phyloP scores from a whole-genome alignment of 2,113 vertebrate species.

The Garra rufa region DNA sequence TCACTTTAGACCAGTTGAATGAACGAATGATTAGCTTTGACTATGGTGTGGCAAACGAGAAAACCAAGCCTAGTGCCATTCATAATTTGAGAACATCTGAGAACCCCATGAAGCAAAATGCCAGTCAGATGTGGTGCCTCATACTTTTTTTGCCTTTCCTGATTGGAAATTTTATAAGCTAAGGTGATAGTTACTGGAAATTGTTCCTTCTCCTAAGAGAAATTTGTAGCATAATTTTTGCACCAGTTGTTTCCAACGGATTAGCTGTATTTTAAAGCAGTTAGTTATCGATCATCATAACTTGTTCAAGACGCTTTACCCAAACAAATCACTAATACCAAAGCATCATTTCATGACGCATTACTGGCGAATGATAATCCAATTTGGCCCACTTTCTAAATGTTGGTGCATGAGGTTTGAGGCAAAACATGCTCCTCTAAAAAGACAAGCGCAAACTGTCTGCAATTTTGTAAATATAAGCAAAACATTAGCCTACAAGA shows the following conservation, averaged over 20 bases:
- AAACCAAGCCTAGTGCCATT: neutral
- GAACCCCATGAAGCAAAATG: neutral
- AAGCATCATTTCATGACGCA: constrained; percentile 7
- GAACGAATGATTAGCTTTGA: neutral
- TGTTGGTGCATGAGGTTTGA: neutral
- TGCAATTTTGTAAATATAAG: constrained; percentile 1
- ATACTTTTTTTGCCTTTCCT: neutral
- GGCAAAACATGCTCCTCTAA: neutral
- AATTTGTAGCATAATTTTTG: constrained; percentile 28
- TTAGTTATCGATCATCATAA: constrained; percentile 8
- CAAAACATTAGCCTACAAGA: neutral
- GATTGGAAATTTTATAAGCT: neutral
- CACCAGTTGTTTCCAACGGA: constrained; percentile 16
- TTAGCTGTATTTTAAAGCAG: constrained; percentile 7
- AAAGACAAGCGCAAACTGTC: neutral
- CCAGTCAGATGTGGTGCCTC: neutral
- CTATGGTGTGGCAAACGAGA: neutral
- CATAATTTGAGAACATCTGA: neutral
- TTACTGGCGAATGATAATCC: neutral
- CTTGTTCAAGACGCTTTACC: neutral
- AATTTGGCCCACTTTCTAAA: neutral
- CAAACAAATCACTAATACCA: neutral
- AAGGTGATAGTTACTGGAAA: neutral
- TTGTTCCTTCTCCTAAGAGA: constrained; percentile 8
- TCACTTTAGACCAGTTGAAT: neutral